Conservation (phyloP, 2,888 invertebrate genomes). For the Emmelina monodactyla region DNA sequence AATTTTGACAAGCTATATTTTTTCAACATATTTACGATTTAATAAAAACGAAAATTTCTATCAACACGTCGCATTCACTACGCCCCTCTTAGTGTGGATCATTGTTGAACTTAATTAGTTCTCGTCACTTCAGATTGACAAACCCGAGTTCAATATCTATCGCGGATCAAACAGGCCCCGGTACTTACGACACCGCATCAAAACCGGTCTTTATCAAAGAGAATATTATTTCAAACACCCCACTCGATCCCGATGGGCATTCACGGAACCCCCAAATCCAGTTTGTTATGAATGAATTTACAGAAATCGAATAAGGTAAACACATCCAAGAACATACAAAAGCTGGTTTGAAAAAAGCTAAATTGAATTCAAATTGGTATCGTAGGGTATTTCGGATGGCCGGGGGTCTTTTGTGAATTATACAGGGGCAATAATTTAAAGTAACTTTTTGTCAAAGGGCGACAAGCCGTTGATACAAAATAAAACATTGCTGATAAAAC, state of each 20-base stretch:
- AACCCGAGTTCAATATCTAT: constrained; percentile 47
- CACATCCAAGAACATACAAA: constrained; percentile 65
- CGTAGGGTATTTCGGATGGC: constrained; percentile 62
- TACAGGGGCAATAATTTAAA: constrained; percentile 52
- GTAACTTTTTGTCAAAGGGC: constrained; percentile 50
- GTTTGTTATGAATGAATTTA: constrained; percentile 68
- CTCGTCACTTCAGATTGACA: constrained; percentile 64
- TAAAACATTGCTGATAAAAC: no score
- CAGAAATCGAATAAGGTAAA: constrained; percentile 67
- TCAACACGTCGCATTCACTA: no score
- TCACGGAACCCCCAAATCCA: constrained; percentile 63
- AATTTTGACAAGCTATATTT: no score
- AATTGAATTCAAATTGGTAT: constrained; percentile 68
- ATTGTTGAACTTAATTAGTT: constrained; percentile 61
- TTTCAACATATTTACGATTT: no score
- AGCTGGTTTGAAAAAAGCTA: constrained; percentile 63
- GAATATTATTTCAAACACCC: constrained; percentile 67
- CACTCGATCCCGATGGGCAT: constrained; percentile 62
- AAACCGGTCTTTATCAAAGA: constrained; percentile 64
- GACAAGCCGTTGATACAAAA: constrained; percentile 32
- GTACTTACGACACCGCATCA: constrained; percentile 39
- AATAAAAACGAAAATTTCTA: no score
- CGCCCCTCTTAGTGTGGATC: no score
- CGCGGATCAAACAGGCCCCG: constrained; percentile 38
- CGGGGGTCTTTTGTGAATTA: constrained; percentile 50